Conservation (phyloP, 2,888 invertebrate genomes). For the Dryadula phaetusa region DNA sequence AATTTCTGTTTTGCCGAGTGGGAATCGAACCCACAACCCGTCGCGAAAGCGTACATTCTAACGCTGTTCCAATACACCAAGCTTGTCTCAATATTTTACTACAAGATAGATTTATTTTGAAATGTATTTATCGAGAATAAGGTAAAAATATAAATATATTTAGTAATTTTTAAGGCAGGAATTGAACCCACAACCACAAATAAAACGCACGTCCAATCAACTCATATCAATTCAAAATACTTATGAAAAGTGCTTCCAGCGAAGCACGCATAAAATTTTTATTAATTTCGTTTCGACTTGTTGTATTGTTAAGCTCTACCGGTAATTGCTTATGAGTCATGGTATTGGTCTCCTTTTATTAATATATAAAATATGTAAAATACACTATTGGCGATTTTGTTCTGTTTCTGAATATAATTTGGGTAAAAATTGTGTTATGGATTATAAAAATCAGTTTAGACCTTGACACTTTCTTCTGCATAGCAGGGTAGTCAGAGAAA, state of each 20-base stretch:
- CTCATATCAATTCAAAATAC: not conserved
- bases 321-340: conserved; percentile 9
- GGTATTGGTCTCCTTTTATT: conserved; percentile 5
- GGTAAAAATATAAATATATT: too few relatives aligned
- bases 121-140: too few relatives aligned
- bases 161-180: not conserved
- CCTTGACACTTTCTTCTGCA: too few relatives aligned
- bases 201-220: not conserved
- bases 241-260: conserved; percentile 19
- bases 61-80: too few relatives aligned
- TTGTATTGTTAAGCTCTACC: conserved; percentile 10
- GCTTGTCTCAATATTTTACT: too few relatives aligned
- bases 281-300: conserved; percentile 31
- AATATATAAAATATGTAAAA: conserved; percentile 7
- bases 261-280: conserved; percentile 30
- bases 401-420: not conserved
- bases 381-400: not conserved
- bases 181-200: not conserved
- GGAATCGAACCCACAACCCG: too few relatives aligned
- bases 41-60: too few relatives aligned
- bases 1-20: too few relatives aligned
- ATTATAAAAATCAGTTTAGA: too few relatives aligned
- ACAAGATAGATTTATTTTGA: too few relatives aligned
- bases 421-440: not conserved
- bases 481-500: too few relatives aligned